Evolutionary conservation across 2,797 vertebrate genomes (phyloP).

Genomic region (Notolabrus celidotus): DNA sequence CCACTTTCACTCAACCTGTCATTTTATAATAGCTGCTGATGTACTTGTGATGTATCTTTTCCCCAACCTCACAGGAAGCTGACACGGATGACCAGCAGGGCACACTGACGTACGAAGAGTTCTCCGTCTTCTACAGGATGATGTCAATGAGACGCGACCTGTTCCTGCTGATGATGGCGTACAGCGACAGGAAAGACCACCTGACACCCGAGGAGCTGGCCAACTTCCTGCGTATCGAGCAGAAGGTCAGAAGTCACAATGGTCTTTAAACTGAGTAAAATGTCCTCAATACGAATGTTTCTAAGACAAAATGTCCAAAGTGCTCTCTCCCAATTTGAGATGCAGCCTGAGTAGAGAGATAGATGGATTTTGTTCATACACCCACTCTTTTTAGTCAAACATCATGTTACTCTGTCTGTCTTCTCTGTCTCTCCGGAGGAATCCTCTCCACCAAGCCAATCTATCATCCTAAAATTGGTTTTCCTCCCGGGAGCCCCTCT

Average conservation of each 20-base stretch:
- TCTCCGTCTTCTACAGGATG: conserved; percentile 99
- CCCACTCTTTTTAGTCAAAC: conserved; percentile 18
- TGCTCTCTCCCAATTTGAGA: conserved; percentile 15
- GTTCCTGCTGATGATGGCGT: conserved; percentile 93
- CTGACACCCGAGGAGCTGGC: conserved; percentile 92
- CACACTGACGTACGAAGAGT: conserved; percentile 95
- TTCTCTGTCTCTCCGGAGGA: conserved; percentile 55
- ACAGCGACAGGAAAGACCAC: conserved; percentile 97
- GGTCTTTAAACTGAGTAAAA: not conserved
- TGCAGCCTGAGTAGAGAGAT: conserved; percentile 2
- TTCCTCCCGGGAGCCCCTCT: conserved; percentile 34
- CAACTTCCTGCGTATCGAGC: conserved; percentile 92
- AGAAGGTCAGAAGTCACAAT: conserved; percentile 85
- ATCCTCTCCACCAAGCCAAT: conserved; percentile 45
- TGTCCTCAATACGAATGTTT: not conserved
- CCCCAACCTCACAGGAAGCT: conserved; percentile 87
- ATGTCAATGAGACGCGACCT: conserved; percentile 97
- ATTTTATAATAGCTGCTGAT: too few species aligned
- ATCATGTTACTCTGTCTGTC: conserved; percentile 29
- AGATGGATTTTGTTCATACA: conserved; percentile 17
- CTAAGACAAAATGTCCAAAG: conserved; percentile 6
- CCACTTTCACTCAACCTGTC: not conserved
- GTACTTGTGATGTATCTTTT: not conserved
- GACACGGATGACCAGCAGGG: conserved; percentile 98
- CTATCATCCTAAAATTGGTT: conserved; percentile 63